A percentile compares a stretch with the other conserved stretches of the same genome.
phyloP scores from a whole-genome alignment of 2,113 vertebrate species.

The Pitta sordida region DNA sequence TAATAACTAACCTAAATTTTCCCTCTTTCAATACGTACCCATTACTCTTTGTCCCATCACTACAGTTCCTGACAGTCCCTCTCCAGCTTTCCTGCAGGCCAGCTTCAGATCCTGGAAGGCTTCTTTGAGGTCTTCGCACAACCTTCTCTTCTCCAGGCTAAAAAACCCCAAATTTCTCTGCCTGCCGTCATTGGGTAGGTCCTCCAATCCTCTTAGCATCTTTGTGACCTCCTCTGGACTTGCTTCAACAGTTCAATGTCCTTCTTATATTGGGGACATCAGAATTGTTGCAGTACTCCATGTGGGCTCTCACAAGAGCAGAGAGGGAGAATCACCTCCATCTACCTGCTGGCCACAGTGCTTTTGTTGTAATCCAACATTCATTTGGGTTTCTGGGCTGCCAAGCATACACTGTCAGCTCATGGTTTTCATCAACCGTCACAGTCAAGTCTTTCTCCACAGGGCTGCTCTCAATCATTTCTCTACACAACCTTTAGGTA shows the following conservation, averaged over 20 bases:
- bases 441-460: too few species aligned
- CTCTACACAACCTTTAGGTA: neutral
- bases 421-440: neutral
- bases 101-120: neutral
- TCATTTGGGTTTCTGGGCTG: accelerated
- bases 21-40: neutral
- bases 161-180: neutral
- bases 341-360: accelerated
- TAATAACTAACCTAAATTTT: neutral
- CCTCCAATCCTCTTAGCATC: neutral
- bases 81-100: neutral
- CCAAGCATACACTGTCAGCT: neutral
- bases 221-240: neutral
- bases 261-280: neutral
- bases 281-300: neutral
- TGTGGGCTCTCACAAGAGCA: neutral
- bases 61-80: neutral
- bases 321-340: neutral
- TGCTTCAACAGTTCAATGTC: neutral
- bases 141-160: neutral
- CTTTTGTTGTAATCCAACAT: neutral
- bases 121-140: neutral
- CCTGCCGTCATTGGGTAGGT: accelerated
- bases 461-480: neutral
- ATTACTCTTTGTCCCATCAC: neutral